Conservation (phyloP, 1,140 invertebrate genomes). For the Aphelinus certus region DNA sequence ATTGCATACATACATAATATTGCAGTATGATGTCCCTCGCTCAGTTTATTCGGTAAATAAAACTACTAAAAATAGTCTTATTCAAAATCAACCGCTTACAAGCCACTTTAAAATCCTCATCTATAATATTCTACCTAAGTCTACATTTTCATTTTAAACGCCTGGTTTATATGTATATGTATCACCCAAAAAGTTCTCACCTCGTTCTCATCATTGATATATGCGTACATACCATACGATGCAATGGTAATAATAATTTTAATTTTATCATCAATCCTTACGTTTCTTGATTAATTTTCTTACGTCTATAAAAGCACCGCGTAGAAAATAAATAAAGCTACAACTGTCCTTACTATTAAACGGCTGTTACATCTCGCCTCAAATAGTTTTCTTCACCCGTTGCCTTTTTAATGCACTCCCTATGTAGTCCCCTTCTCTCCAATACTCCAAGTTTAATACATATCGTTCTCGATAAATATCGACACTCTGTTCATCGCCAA, state of each 20-base stretch:
- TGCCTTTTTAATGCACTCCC: background rate
- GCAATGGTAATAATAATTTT: too few relatives aligned
- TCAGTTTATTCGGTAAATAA: slow-evolving; percentile 14
- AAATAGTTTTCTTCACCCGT: background rate
- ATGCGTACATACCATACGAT: too few relatives aligned
- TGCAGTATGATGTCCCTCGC: background rate
- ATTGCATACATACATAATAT: too few relatives aligned
- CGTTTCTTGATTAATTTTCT: too few relatives aligned
- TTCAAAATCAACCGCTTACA: slow-evolving; percentile 10
- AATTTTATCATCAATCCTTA: too few relatives aligned
- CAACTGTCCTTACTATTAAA: slow-evolving; percentile 4
- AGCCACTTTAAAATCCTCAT: background rate
- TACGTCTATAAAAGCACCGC: background rate
- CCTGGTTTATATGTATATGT: background rate
- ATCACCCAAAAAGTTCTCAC: background rate
- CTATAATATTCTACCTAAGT: too few relatives aligned
- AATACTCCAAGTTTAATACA: too few relatives aligned
- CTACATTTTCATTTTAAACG: background rate
- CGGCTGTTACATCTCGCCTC: too few relatives aligned
- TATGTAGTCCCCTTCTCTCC: background rate
- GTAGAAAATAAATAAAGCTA: slow-evolving; percentile 7
- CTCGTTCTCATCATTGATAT: too few relatives aligned
- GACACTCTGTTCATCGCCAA: slow-evolving; percentile 20
- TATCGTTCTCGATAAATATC: background rate
- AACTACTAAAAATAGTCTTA: slow-evolving; percentile 27